A percentile compares a stretch with the other conserved stretches of the same genome.
phyloP scores from a whole-genome alignment of 53 echinoderm and acorn worm species.

The Echinometra lucunter region DNA sequence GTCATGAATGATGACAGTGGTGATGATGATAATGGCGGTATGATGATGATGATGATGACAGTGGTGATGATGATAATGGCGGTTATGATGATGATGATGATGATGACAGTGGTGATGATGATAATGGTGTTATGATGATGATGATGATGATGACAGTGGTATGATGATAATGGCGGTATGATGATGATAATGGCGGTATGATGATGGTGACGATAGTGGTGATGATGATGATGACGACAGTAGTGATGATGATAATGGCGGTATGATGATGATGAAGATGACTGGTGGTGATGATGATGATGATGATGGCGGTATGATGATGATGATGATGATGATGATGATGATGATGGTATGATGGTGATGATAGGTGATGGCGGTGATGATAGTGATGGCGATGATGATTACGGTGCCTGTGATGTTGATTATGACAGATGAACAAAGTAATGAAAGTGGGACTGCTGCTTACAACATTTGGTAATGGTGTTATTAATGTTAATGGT shows the following conservation, averaged over 20 bases:
- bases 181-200: not conserved
- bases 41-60: no score
- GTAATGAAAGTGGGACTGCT: conserved; percentile 15
- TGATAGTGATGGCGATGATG: not conserved
- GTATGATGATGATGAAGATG: not conserved
- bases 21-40: no score
- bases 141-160: not conserved
- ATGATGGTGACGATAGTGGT: conserved; percentile 8
- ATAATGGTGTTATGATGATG: conserved; percentile 12
- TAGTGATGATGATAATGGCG: not conserved
- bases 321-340: not conserved
- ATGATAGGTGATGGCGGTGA: not conserved
- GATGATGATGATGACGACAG: not conserved
- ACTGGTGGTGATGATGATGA: not conserved
- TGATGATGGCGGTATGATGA: conserved; percentile 4
- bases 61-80: no score
- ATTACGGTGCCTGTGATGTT: not conserved
- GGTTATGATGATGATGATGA: not conserved
- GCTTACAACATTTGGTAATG: no score
- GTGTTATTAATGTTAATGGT: not conserved
- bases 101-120: not conserved
- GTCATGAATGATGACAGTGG: no score
- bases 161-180: conserved; percentile 24
- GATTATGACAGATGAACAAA: conserved; percentile 16
- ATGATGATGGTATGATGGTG: not conserved